phyloP scores from a whole-genome alignment of 1,140 invertebrate species.

The Homarus americanus region DNA sequence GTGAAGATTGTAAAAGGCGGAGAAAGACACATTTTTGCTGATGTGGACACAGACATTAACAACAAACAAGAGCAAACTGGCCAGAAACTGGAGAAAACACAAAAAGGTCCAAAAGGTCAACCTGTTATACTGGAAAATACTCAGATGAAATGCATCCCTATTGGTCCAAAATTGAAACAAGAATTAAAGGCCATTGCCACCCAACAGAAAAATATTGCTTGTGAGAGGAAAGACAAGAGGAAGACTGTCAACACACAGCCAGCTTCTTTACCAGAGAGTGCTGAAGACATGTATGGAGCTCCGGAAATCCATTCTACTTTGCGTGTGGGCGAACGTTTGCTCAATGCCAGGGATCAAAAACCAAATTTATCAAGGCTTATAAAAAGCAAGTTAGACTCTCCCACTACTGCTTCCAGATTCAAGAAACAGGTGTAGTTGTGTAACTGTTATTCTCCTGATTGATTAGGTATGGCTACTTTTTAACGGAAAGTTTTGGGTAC shows the following conservation, averaged over 20 bases:
- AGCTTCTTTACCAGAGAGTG: neutral
- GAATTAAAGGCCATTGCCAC: neutral
- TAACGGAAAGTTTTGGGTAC: too few species aligned
- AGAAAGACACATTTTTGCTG: conserved; percentile 22
- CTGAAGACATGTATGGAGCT: neutral
- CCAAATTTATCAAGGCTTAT: neutral
- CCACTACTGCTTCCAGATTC: conserved; percentile 15
- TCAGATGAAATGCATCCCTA: neutral
- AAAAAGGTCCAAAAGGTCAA: neutral
- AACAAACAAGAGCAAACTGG: neutral
- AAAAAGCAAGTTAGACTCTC: conserved; percentile 22
- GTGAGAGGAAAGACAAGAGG: conserved; percentile 4
- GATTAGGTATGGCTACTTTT: too few species aligned
- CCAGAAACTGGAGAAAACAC: neutral
- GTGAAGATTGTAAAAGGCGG: conserved; percentile 11
- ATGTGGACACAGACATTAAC: neutral
- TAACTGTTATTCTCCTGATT: too few species aligned
- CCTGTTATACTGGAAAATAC: conserved; percentile 6
- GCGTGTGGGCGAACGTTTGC: neutral
- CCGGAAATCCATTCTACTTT: conserved; percentile 26
- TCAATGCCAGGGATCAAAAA: neutral
- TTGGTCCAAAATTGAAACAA: neutral
- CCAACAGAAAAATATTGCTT: conserved; percentile 11
- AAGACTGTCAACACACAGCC: neutral
- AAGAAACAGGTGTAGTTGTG: conserved; percentile 16